phyloP scores from a whole-genome alignment of 2,113 vertebrate species.

The Protobothrops mucrosquamatus region DNA sequence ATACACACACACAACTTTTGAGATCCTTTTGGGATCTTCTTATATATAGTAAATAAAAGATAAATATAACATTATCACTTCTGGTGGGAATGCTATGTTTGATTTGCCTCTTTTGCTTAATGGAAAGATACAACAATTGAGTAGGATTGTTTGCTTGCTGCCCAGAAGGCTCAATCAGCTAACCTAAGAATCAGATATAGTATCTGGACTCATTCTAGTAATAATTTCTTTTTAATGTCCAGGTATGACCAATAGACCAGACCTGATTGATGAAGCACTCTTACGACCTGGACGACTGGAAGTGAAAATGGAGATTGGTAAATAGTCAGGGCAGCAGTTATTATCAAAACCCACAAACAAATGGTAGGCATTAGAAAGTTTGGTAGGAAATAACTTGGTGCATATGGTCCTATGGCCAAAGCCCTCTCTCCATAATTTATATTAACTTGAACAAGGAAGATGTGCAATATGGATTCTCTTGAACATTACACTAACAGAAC shows the following conservation, averaged over 20 bases:
- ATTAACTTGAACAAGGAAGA: background rate
- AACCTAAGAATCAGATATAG: background rate
- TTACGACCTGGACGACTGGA: constrained; percentile 92
- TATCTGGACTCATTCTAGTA: background rate
- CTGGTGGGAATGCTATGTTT: background rate
- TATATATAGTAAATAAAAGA: background rate
- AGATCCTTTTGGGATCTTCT: background rate
- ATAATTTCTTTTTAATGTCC: background rate
- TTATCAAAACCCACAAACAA: background rate
- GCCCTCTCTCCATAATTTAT: background rate
- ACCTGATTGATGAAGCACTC: constrained; percentile 95
- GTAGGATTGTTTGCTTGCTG: background rate
- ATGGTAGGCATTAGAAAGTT: rapidly evolving
- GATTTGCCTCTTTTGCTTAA: background rate
- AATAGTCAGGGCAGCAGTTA: constrained; percentile 22
- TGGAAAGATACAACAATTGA: background rate
- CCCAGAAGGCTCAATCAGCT: background rate
- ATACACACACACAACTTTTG: background rate
- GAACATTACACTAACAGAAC: background rate
- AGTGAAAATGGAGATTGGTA: constrained; percentile 99
- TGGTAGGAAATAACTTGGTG: background rate
- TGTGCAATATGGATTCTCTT: background rate
- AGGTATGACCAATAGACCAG: constrained; percentile 99
- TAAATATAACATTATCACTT: background rate
- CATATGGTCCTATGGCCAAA: background rate